Evolutionary conservation across 2,113 vertebrate genomes (phyloP).

Genomic region (Oophaga pumilio): DNA sequence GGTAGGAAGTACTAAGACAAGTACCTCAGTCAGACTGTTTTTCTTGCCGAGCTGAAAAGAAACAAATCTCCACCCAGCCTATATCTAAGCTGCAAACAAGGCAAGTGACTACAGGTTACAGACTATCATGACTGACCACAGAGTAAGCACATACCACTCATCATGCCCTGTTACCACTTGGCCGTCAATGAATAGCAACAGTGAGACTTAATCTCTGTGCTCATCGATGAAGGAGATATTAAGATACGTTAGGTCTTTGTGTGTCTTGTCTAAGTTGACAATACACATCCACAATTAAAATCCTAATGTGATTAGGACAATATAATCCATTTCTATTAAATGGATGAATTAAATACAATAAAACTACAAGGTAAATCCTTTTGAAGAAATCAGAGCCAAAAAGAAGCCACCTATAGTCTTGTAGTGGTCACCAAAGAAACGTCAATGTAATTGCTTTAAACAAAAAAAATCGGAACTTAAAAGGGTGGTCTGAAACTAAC

Average conservation of each 20-base stretch:
- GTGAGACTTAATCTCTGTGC: constrained; percentile 24
- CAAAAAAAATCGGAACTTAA: neutral
- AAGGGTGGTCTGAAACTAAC: too few species aligned
- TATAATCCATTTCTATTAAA: neutral
- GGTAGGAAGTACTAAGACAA: neutral
- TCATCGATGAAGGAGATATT: neutral
- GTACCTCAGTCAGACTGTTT: neutral
- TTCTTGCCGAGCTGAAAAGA: constrained; percentile 43
- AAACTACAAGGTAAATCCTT: constrained; percentile 2
- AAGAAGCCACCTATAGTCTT: neutral
- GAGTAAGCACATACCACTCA: constrained; percentile 27
- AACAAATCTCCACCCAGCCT: constrained; percentile 52
- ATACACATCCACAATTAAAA: neutral
- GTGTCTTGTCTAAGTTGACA: constrained; percentile 19
- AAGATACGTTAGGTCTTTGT: constrained; percentile 27
- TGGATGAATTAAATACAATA: neutral
- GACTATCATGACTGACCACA: constrained; percentile 15
- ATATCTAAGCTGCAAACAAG: constrained; percentile 52
- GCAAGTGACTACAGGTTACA: constrained; percentile 61
- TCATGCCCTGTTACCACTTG: constrained; percentile 20
- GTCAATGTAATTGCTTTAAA: neutral
- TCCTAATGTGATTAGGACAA: constrained; percentile 47
- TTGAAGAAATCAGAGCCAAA: neutral
- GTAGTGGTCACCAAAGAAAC: neutral
- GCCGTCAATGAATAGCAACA: constrained; percentile 18